A percentile compares a stretch with the other conserved stretches of the same genome.
Evolutionary conservation across 1,140 invertebrate species (phyloP).

Genomic region (Drosophila sp.): DNA sequence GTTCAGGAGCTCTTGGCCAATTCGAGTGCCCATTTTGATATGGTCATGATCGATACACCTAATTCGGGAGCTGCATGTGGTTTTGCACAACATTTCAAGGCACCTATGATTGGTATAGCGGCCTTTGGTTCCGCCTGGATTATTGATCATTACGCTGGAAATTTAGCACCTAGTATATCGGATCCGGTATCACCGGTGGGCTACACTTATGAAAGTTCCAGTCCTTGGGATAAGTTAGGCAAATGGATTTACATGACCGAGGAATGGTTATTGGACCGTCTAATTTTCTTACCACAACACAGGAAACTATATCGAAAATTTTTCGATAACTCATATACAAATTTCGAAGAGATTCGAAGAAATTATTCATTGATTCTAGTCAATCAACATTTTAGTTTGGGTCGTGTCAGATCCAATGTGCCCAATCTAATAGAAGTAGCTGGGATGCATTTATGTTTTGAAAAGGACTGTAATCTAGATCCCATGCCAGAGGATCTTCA

Average conservation of each 20-base stretch:
- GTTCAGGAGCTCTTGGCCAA: slow-evolving; percentile 58
- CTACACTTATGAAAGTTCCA: slow-evolving; percentile 65
- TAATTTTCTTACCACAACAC: slow-evolving; percentile 55
- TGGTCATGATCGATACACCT: slow-evolving; percentile 66
- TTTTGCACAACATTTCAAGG: slow-evolving; percentile 64
- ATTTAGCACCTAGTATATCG: slow-evolving; percentile 69
- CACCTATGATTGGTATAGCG: slow-evolving; percentile 59
- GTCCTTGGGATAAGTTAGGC: slow-evolving; percentile 71
- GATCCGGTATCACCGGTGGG: slow-evolving; percentile 67
- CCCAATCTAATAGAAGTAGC: slow-evolving; percentile 83
- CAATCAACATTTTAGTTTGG: slow-evolving; percentile 72
- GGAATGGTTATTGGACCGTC: slow-evolving; percentile 37
- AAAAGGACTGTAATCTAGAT: slow-evolving; percentile 57
- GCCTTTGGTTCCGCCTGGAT: slow-evolving; percentile 59
- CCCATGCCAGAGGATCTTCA: slow-evolving; percentile 73
- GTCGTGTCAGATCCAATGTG: slow-evolving; percentile 54
- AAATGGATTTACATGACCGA: slow-evolving; percentile 70
- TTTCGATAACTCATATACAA: slow-evolving; percentile 27
- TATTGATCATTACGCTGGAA: slow-evolving; percentile 61
- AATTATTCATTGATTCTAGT: slow-evolving; percentile 62
- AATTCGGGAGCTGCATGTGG: slow-evolving; percentile 63
- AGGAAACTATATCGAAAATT: slow-evolving; percentile 65
- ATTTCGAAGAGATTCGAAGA: slow-evolving; percentile 38
- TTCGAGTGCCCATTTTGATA: slow-evolving; percentile 45
- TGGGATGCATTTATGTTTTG: slow-evolving; percentile 84